A percentile compares a stretch with the other conserved stretches of the same genome.
phyloP scores from a whole-genome alignment of 1,140 invertebrate genomes.

The Chironomus tepperi region DNA sequence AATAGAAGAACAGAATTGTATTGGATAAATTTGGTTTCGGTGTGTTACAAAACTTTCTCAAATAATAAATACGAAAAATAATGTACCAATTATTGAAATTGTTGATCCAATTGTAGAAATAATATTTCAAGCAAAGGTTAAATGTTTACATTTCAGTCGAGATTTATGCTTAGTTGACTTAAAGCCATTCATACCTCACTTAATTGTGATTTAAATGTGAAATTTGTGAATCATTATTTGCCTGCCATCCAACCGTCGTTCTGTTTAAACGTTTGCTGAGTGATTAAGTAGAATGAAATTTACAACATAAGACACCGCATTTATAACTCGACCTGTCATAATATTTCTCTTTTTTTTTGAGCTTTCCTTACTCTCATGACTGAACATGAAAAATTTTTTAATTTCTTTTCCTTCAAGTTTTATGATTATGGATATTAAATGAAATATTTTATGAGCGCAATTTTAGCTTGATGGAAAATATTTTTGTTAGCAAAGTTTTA shows the following conservation, averaged over 20 bases:
- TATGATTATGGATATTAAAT: not conserved
- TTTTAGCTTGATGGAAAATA: no score
- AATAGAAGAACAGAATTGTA: not conserved
- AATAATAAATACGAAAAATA: no score
- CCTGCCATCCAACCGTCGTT: not conserved
- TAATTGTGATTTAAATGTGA: constrained; percentile 6
- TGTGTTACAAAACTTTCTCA: no score
- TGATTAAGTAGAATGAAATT: not conserved
- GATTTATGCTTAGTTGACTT: constrained; percentile 13
- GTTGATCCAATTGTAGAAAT: no score
- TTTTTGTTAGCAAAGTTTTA: no score
- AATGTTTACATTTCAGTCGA: not conserved
- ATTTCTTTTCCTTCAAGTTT: not conserved
- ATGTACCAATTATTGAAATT: no score
- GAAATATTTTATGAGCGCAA: not conserved
- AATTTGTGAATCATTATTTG: constrained; percentile 14
- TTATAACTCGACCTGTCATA: not conserved
- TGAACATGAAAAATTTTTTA: not conserved
- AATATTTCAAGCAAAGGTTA: no score
- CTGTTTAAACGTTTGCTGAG: not conserved
- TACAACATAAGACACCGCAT: not conserved
- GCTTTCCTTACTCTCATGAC: not conserved
- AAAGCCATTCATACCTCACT: not conserved
- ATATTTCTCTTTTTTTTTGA: constrained; percentile 9
- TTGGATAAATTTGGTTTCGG: no score